These are phyloP conservation scores for Crossocerus cetratus DNA, from an alignment of 2,888 invertebrate genomes.

Conservation along the genomic window DNA sequence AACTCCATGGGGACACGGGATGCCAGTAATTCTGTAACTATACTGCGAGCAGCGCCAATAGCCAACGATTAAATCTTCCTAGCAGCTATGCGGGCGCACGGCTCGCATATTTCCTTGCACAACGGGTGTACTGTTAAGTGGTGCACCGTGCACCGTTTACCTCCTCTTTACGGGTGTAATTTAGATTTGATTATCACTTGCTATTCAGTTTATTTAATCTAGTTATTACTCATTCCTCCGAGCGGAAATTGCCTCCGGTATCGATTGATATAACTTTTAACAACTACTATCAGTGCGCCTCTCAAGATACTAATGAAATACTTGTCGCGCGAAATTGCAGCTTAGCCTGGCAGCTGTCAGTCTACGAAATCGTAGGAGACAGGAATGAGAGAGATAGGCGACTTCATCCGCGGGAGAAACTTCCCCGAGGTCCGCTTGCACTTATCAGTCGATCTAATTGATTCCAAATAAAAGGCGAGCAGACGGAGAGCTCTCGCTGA, in stretches of 20 bases:
- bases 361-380: neutral
- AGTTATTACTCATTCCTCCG: no score
- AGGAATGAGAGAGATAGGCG: slow-evolving; percentile 9
- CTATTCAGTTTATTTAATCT: no score
- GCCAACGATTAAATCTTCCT: slow-evolving; percentile 57
- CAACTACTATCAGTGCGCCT: no score
- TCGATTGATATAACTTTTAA: no score
- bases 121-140: slow-evolving; percentile 23
- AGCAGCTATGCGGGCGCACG: slow-evolving; percentile 35
- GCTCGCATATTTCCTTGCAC: slow-evolving; percentile 31
- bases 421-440: slow-evolving; percentile 38
- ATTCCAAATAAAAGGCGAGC: slow-evolving; percentile 52
- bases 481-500: slow-evolving; percentile 45
- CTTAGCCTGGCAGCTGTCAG: no score
- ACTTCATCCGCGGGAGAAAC: slow-evolving; percentile 25
- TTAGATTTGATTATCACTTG: no score
- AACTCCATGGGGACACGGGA: slow-evolving; percentile 45
- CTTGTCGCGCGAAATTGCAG: no score
- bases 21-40: slow-evolving; percentile 58
- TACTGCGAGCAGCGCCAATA: slow-evolving; percentile 42
- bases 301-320: no score
- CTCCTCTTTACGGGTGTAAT: no score
- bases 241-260: no score
- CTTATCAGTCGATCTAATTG: slow-evolving; percentile 56
- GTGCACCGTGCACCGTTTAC: no score